Conservation (phyloP, 1,140 invertebrate species). For the Psilanteris sp. region DNA sequence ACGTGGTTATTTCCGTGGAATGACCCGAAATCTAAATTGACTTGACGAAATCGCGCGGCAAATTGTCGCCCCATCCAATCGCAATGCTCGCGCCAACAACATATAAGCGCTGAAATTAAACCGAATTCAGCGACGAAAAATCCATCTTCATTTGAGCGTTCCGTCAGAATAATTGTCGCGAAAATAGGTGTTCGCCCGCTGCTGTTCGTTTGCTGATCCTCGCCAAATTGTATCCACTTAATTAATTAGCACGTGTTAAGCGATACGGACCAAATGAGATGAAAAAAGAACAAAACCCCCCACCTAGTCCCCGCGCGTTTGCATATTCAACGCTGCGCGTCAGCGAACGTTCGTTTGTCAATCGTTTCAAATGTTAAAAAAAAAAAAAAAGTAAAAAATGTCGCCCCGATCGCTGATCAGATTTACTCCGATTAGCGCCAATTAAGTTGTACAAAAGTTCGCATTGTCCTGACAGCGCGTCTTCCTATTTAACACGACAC, state of each 20-base stretch:
- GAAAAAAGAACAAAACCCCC: conserved; percentile 15
- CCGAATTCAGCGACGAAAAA: conserved; percentile 11
- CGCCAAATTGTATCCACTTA: conserved; percentile 17
- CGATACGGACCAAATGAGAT: conserved; percentile 16
- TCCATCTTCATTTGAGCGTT: conserved; percentile 30
- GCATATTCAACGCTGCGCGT: conserved; percentile 21
- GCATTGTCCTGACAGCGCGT: conserved; percentile 36
- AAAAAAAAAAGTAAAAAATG: too few species aligned
- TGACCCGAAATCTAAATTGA: neutral
- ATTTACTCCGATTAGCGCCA: conserved; percentile 40
- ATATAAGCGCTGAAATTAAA: too few species aligned
- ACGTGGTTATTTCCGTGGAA: too few species aligned
- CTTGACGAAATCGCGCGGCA: neutral
- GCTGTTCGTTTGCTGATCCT: conserved; percentile 11
- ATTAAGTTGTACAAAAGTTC: conserved; percentile 51
- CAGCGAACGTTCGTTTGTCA: conserved; percentile 27
- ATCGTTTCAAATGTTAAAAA: conserved; percentile 42
- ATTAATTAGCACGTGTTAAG: conserved; percentile 46
- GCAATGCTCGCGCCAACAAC: conserved; percentile 9
- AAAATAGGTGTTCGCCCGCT: neutral
- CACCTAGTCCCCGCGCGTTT: neutral
- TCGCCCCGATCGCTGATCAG: conserved; percentile 16
- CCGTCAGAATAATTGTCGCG: conserved; percentile 10
- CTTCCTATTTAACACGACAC: conserved; percentile 43
- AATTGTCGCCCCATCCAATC: conserved; percentile 4